These are phyloP conservation scores for Eustalomyia histrio DNA, from an alignment of 2,888 invertebrate genomes.

Conservation along the genomic window DNA sequence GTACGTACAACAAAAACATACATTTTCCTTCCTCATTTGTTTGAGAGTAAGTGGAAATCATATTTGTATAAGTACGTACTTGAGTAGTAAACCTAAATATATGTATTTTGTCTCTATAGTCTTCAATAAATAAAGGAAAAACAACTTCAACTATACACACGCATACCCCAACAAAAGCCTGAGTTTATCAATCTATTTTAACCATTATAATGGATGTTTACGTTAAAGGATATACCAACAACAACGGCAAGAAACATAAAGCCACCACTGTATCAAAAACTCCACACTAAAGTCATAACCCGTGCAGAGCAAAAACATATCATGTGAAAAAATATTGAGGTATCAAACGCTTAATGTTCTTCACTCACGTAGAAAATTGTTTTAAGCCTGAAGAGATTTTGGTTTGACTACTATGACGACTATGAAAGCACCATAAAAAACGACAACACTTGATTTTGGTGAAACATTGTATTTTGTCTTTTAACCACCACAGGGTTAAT, in stretches of 20 bases:
- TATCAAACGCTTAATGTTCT: slow-evolving; percentile 37
- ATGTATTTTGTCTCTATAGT: slow-evolving; percentile 40
- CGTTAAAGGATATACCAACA: slow-evolving; percentile 27
- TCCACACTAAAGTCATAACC: slow-evolving; percentile 24
- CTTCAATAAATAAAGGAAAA: slow-evolving; percentile 8
- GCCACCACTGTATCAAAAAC: slow-evolving; percentile 2
- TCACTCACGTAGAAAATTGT: slow-evolving; percentile 59
- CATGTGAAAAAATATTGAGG: neutral
- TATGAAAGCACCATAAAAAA: neutral
- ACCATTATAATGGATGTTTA: slow-evolving; percentile 47
- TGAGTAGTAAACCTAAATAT: no score
- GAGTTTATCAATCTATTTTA: slow-evolving; percentile 57
- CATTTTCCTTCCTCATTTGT: no score
- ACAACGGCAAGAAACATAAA: slow-evolving; percentile 5
- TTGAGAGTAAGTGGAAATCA: no score
- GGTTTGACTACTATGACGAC: slow-evolving; percentile 27
- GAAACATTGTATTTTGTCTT: slow-evolving; percentile 10
- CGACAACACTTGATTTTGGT: neutral
- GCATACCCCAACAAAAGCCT: slow-evolving; percentile 35
- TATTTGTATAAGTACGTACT: no score
- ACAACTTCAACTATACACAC: neutral
- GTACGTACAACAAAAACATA: no score
- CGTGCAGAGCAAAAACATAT: neutral
- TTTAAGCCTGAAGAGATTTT: slow-evolving; percentile 47
- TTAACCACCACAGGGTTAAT: no score